A percentile compares a stretch with the other conserved stretches of the same genome.
Conservation (phyloP, 2,888 invertebrate species). For the Tenthredo livida region DNA sequence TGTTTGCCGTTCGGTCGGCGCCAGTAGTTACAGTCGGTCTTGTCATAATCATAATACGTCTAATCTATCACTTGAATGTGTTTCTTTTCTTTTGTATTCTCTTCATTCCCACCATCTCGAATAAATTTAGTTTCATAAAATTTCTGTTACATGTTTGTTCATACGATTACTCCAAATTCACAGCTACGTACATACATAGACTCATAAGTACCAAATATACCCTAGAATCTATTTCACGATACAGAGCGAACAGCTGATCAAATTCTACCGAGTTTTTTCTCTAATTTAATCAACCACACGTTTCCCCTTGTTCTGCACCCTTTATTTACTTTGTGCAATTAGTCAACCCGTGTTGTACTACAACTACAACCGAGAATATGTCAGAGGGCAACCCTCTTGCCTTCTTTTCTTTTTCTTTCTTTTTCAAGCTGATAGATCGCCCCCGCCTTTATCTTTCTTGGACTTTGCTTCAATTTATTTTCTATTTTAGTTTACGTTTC, state of each 20-base stretch:
- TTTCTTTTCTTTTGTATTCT: not conserved
- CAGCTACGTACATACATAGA: not conserved
- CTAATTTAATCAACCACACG: not conserved
- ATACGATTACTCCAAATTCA: not conserved
- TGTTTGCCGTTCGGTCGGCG: slow-evolving; percentile 4
- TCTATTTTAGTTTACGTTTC: slow-evolving; percentile 22
- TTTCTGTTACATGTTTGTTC: not conserved
- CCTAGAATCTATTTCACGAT: not conserved
- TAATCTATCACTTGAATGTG: not conserved
- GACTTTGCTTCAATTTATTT: not conserved
- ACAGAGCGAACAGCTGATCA: not conserved
- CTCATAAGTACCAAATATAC: not conserved
- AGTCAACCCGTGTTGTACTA: not conserved
- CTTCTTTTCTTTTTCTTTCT: not conserved
- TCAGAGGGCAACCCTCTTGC: not conserved
- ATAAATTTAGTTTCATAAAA: not conserved
- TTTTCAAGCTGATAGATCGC: not conserved
- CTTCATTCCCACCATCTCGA: not conserved
- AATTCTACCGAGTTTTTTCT: not conserved
- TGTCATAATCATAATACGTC: not conserved
- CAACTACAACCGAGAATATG: not conserved
- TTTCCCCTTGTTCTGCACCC: not conserved
- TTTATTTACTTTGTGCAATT: not conserved
- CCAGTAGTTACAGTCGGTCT: not conserved
- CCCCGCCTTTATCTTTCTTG: not conserved